Conservation (phyloP, 2,888 invertebrate species). For the Orthosia cruda region DNA sequence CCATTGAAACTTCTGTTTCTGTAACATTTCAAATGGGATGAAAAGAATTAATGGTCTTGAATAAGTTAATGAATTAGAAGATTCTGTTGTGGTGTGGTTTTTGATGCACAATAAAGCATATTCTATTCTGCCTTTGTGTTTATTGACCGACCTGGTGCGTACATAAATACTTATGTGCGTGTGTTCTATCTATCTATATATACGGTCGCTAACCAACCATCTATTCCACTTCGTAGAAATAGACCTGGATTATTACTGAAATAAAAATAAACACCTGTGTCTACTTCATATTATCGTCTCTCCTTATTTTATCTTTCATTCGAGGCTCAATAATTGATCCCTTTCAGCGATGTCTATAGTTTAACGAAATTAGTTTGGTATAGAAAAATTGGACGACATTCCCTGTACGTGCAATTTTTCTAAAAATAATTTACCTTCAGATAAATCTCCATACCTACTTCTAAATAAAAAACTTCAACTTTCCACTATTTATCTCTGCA, state of each 20-base stretch:
- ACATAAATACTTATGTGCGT: background rate
- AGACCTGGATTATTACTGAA: background rate
- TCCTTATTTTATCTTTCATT: slow-evolving; percentile 4
- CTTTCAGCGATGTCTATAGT: slow-evolving; percentile 14
- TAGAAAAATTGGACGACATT: slow-evolving; percentile 6
- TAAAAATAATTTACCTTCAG: slow-evolving; percentile 2
- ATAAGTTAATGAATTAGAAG: background rate
- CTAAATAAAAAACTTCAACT: slow-evolving; percentile 16
- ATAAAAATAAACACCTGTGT: slow-evolving; percentile 3
- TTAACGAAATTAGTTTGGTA: slow-evolving; percentile 15
- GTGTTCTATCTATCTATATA: too few species aligned
- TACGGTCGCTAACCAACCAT: background rate
- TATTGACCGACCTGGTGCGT: background rate
- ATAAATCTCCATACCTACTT: slow-evolving; percentile 13
- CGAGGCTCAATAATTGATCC: background rate
- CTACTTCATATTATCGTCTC: background rate
- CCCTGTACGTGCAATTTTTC: background rate
- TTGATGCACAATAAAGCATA: too few species aligned
- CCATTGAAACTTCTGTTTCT: background rate
- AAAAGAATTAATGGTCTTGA: background rate
- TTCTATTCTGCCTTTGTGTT: too few species aligned
- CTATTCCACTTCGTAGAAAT: background rate
- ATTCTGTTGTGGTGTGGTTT: too few species aligned
- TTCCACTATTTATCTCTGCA: too few species aligned
- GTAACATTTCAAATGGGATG: background rate